Conservation (phyloP, 2,797 vertebrate genomes). For the Tiaroga cobitis region DNA sequence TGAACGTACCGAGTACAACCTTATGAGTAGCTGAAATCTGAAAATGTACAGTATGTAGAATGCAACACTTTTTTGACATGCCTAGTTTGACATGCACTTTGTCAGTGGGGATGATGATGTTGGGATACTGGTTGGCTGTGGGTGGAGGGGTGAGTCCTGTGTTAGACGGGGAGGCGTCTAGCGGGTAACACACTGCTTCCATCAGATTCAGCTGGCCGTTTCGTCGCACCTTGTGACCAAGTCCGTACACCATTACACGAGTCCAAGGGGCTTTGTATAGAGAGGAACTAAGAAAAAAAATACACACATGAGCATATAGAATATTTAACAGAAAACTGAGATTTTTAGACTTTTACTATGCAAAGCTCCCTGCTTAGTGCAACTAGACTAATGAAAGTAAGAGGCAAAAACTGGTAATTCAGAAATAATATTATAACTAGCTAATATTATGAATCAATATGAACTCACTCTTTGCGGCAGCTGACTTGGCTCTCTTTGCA, state of each 20-base stretch:
- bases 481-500: constrained; percentile 97
- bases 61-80: constrained; percentile 62
- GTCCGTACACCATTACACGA: constrained; percentile 93
- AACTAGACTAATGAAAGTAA: neutral
- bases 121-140: constrained; percentile 95
- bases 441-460: neutral
- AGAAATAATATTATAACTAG: neutral
- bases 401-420: neutral
- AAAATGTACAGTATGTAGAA: neutral
- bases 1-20: neutral
- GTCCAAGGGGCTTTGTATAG: constrained; percentile 98
- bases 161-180: constrained; percentile 97
- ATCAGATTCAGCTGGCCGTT: constrained; percentile 96
- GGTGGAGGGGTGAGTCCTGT: constrained; percentile 95
- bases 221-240: constrained; percentile 94
- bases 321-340: neutral
- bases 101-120: constrained; percentile 95
- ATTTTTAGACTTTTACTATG: neutral
- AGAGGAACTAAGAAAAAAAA: constrained; percentile 83
- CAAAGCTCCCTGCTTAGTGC: neutral
- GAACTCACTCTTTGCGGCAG: constrained; percentile 95
- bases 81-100: constrained; percentile 96
- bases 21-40: neutral
- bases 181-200: constrained; percentile 92
- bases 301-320: neutral